phyloP scores from a whole-genome alignment of 2,888 invertebrate species.

The Rhyacophila evoluta region DNA sequence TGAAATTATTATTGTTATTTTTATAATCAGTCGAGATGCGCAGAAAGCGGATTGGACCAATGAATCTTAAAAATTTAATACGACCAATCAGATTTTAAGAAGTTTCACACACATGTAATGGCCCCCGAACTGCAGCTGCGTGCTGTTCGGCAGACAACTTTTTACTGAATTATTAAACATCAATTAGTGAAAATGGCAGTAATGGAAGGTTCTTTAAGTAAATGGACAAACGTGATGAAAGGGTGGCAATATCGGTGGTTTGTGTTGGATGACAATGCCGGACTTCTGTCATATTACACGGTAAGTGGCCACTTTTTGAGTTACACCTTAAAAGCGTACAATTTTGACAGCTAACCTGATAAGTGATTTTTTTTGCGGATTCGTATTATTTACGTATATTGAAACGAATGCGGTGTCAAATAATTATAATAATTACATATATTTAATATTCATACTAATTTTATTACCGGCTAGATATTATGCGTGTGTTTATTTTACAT shows the following conservation, averaged over 20 bases:
- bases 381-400: background rate
- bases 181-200: constrained; percentile 62
- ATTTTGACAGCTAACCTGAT: constrained; percentile 50
- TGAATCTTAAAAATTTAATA: constrained; percentile 6
- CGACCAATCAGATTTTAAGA: constrained; percentile 11
- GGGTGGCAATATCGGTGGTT: constrained; percentile 99
- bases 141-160: constrained; percentile 39
- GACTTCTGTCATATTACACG: constrained; percentile 96
- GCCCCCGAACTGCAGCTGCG: constrained; percentile 49
- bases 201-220: constrained; percentile 95
- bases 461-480: background rate
- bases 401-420: background rate
- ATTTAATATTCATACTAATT: background rate
- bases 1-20: constrained; percentile 20
- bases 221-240: constrained; percentile 98
- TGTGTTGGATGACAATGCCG: constrained; percentile 96
- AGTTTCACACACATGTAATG: constrained; percentile 34
- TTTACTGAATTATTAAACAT: constrained; percentile 41
- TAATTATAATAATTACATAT: background rate
- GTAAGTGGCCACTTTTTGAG: constrained; percentile 71
- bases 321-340: constrained; percentile 30
- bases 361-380: constrained; percentile 20
- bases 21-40: background rate
- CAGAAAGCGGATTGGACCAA: constrained; percentile 23
- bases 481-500: background rate